Evolutionary conservation across 2,113 vertebrate species (phyloP).

Genomic region (Catharus bicknelli): DNA sequence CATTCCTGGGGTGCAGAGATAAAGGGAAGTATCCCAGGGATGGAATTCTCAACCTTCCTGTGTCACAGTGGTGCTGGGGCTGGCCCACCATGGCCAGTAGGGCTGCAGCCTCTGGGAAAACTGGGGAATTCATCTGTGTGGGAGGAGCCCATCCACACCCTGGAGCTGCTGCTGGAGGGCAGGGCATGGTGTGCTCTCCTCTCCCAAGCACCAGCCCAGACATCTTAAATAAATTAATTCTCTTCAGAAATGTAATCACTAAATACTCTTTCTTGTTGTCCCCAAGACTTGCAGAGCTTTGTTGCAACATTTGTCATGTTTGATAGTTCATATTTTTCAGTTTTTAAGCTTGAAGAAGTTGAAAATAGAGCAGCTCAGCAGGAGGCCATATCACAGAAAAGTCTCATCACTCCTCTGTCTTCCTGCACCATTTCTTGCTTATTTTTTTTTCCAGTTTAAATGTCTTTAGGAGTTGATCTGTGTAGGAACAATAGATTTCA

Average conservation of each 20-base stretch:
- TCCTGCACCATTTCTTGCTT: neutral
- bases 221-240: neutral
- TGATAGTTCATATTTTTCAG: neutral
- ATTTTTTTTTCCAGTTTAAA: neutral
- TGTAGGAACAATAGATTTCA: neutral
- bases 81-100: accelerated
- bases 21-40: neutral
- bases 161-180: accelerated
- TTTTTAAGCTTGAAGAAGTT: neutral
- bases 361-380: neutral
- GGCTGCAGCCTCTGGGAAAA: neutral
- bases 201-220: neutral
- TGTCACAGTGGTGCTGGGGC: neutral
- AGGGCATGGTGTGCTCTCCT: neutral
- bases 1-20: neutral
- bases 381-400: neutral
- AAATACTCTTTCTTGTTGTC: neutral
- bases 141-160: neutral
- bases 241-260: neutral
- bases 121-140: no score
- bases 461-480: neutral
- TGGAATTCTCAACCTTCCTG: accelerated
- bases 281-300: neutral
- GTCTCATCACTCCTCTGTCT: neutral
- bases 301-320: neutral